phyloP scores from a whole-genome alignment of 2,113 vertebrate species.

The Albula goreensis region DNA sequence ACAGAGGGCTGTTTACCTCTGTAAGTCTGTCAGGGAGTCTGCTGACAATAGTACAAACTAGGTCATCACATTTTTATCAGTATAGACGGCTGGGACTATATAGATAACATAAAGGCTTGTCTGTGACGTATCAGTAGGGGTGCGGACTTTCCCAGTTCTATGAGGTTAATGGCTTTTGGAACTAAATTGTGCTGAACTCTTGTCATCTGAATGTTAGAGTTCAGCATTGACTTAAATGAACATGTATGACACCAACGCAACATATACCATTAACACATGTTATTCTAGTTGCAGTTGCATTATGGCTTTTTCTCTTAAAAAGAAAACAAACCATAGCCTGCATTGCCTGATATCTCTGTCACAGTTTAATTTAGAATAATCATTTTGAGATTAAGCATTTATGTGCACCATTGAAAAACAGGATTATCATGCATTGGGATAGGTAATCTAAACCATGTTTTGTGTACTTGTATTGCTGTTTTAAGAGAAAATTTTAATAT shows the following conservation, averaged over 20 bases:
- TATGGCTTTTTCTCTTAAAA: no score
- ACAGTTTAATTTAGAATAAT: background rate
- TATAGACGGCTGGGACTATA: slow-evolving; percentile 51
- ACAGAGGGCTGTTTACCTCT: slow-evolving; percentile 50
- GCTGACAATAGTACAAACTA: slow-evolving; percentile 66
- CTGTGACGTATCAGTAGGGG: slow-evolving; percentile 11
- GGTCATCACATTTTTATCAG: slow-evolving; percentile 71
- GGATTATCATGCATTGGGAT: no score
- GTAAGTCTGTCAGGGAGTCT: slow-evolving; percentile 52
- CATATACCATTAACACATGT: background rate
- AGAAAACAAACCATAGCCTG: background rate
- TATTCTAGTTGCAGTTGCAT: background rate
- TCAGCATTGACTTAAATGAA: background rate
- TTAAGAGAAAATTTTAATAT: no score
- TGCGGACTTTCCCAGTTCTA: background rate
- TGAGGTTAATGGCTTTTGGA: background rate
- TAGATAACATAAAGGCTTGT: slow-evolving; percentile 59
- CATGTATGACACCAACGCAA: background rate
- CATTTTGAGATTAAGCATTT: no score
- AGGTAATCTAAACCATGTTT: no score
- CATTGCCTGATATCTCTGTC: background rate
- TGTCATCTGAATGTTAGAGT: slow-evolving; percentile 11
- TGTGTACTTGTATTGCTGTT: no score
- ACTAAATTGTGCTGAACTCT: background rate
- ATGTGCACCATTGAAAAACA: no score